Evolutionary conservation across 2,113 vertebrate species (phyloP).

Genomic region (Leptocoma aspasia): DNA sequence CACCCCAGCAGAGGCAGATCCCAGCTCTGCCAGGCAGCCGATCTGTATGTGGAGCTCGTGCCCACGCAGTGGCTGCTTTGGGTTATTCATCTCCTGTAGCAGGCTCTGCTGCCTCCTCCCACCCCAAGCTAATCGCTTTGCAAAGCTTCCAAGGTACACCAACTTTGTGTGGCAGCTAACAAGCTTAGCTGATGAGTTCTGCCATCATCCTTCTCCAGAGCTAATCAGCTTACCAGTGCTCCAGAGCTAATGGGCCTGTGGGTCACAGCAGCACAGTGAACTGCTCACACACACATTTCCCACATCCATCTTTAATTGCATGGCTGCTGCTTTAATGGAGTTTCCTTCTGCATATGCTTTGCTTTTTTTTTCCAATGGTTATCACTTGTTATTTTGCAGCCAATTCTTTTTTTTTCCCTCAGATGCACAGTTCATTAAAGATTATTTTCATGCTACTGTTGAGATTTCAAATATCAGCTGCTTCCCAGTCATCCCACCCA

Average conservation of each 20-base stretch:
- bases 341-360: conserved; percentile 1
- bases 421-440: conserved; percentile 30
- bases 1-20: not conserved
- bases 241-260: conserved; percentile 49
- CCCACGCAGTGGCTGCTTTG: conserved; percentile 2
- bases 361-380: conserved; percentile 3
- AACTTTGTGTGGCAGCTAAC: conserved; percentile 54
- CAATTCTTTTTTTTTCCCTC: not conserved
- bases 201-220: conserved; percentile 51
- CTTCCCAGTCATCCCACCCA: conserved; percentile 23
- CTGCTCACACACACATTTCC: not conserved
- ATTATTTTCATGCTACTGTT: conserved; percentile 27
- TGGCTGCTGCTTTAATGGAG: conserved; percentile 24
- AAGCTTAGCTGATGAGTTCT: conserved; percentile 60
- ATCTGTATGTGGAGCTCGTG: not conserved
- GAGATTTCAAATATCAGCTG: conserved; percentile 38
- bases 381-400: conserved; percentile 34
- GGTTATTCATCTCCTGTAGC: conserved; percentile 32
- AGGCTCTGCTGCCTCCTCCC: conserved; percentile 49
- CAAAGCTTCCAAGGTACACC: conserved; percentile 52
- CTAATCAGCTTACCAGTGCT: conserved; percentile 60
- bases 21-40: not conserved
- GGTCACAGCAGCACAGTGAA: conserved; percentile 34
- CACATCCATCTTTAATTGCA: conserved; percentile 47
- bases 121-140: conserved; percentile 41